Evolutionary conservation across 2,888 invertebrate genomes (phyloP).

Genomic region (Leptinotarsa peninsularis): DNA sequence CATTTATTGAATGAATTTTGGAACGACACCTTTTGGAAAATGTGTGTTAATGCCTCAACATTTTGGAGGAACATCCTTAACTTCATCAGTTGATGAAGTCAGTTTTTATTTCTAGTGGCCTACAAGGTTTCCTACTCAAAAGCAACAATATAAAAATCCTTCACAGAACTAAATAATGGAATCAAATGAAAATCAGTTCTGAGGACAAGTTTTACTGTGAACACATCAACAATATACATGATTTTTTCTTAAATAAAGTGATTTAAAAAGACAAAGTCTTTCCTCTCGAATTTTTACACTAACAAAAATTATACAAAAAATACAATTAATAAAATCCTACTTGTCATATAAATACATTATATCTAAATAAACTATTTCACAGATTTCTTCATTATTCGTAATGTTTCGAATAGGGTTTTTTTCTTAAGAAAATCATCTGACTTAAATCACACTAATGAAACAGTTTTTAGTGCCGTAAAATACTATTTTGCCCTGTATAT

Average conservation of each 20-base stretch:
- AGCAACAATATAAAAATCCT: not conserved
- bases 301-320: slow-evolving; percentile 48
- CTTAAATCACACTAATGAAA: slow-evolving; percentile 42
- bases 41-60: too few species aligned
- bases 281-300: slow-evolving; percentile 45
- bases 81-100: too few species aligned
- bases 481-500: slow-evolving; percentile 59
- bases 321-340: slow-evolving; percentile 44
- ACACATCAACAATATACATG: slow-evolving; percentile 52
- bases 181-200: slow-evolving; percentile 4
- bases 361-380: slow-evolving; percentile 57
- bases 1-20: too few species aligned
- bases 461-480: slow-evolving; percentile 51
- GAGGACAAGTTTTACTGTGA: slow-evolving; percentile 43
- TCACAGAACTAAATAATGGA: not conserved
- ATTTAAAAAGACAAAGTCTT: slow-evolving; percentile 45
- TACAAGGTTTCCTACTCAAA: too few species aligned
- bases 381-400: slow-evolving; percentile 48
- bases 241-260: slow-evolving; percentile 44
- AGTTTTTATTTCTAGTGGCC: too few species aligned
- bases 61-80: too few species aligned
- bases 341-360: slow-evolving; percentile 48
- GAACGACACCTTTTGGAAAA: too few species aligned
- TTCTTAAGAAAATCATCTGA: slow-evolving; percentile 11
- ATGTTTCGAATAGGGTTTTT: slow-evolving; percentile 35